Base-by-base conservation (phyloP, 2,888 invertebrate genomes). In the Stenurella melanura region DNA sequence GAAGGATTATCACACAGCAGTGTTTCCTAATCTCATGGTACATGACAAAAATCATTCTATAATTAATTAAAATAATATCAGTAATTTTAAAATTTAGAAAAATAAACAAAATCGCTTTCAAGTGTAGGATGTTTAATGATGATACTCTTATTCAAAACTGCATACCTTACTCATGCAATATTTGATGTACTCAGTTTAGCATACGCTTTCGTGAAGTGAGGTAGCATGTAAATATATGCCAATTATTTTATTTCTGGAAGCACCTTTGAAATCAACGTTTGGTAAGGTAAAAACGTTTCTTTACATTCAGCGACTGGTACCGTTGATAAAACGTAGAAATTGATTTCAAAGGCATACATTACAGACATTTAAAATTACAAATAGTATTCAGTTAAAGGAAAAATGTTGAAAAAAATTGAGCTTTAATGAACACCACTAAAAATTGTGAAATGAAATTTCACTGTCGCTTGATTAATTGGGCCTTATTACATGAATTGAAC, bases 171-270 rank as follows among this genome's bases (percentile, higher is more conserved):
- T 6, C n/a, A 50, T 50, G n/a, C 15, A 15, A 0, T n/a, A n/a
- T n/a, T 50, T 50, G 12, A 50, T n/a, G n/a, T 6, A 50, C n/a
- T 50, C 50, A 50, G 50, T 50, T n/a, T n/a, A 26, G n/a, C 26
- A n/a, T 12, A 60, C 26, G 9, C 60, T 60, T 10, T n/a, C 12
- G 15, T 7, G 30, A 26, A 60, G 60, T 60, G 21, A 26, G 30
- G 50, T 50, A n/a, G 26, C 15, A 60, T n/a, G 26, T 50, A 42
- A 6, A 60, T 60, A 26, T 60, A 60, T 60, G 30, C 6, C 60
- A 60, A 26, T 5, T 60, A n/a, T 3, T 15, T 58, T 58, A 11
- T 60, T 60, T 12, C 7, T n/a, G n/a, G 1, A 11, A 12, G 9
- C 9, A 15, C 11, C n/a, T 60, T n/a, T 60, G 7, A 26, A 30